Percentiles rank a stretch among this genome's conserved stretches.
Conservation (phyloP, 2,888 invertebrate species). For the Lamproptera curius region DNA sequence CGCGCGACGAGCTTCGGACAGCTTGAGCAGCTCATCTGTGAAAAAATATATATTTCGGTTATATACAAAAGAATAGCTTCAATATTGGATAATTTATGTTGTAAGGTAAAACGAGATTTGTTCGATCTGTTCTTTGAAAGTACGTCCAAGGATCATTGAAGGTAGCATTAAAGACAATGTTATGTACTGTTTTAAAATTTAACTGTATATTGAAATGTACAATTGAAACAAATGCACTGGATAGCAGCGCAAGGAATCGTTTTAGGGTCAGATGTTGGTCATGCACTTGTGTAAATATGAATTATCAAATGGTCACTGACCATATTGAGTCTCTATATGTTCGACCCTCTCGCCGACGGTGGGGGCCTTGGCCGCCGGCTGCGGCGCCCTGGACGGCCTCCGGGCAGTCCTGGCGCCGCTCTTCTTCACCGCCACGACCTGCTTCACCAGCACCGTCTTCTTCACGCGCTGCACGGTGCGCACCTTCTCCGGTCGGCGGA, state of each 20-base stretch:
- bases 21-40: slow-evolving; percentile 83
- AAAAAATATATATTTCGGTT: background rate
- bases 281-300: too few species aligned
- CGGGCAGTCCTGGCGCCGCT: slow-evolving; percentile 51
- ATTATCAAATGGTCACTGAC: too few species aligned
- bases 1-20: slow-evolving; percentile 88
- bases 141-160: too few species aligned
- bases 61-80: too few species aligned
- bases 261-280: too few species aligned
- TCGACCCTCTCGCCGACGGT: slow-evolving; percentile 74
- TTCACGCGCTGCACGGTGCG: slow-evolving; percentile 91
- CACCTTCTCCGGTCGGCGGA: slow-evolving; percentile 90
- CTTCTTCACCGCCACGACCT: slow-evolving; percentile 87
- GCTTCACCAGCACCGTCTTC: slow-evolving; percentile 92
- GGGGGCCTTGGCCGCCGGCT: slow-evolving; percentile 55
- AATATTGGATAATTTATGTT: too few species aligned
- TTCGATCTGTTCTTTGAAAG: too few species aligned
- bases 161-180: too few species aligned
- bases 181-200: too few species aligned
- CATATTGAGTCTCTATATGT: slow-evolving; percentile 89
- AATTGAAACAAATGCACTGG: background rate
- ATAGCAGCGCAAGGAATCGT: background rate
- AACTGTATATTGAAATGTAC: too few species aligned
- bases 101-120: too few species aligned
- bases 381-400: slow-evolving; percentile 32